Evolutionary conservation across 53 echinoderm and acorn worm genomes (phyloP).

Genomic region (Temnopleurus reevesii): DNA sequence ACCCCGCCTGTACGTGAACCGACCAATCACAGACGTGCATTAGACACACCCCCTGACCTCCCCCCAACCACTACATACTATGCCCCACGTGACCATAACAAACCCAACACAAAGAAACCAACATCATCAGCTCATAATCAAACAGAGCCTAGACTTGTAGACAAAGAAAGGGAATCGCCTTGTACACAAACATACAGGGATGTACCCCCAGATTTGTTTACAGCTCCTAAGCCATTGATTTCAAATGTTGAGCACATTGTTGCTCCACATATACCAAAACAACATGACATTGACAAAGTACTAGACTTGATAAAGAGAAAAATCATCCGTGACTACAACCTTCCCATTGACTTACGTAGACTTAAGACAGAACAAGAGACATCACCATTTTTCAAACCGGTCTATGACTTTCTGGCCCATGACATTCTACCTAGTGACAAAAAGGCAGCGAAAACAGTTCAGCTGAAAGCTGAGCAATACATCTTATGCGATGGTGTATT

Average conservation of each 20-base stretch:
- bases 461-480: slow-evolving; percentile 54
- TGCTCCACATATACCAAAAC: slow-evolving; percentile 58
- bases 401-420: slow-evolving; percentile 53
- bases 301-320: slow-evolving; percentile 53
- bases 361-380: slow-evolving; percentile 54
- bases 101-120: too few species aligned
- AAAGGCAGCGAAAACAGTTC: slow-evolving; percentile 48
- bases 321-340: slow-evolving; percentile 65
- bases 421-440: slow-evolving; percentile 59
- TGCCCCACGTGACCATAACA: too few species aligned
- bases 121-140: too few species aligned
- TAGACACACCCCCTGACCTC: too few species aligned
- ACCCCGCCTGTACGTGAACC: background rate
- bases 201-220: slow-evolving; percentile 40
- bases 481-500: slow-evolving; percentile 62
- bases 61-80: too few species aligned
- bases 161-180: slow-evolving; percentile 12
- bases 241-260: slow-evolving; percentile 35
- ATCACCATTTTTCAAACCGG: slow-evolving; percentile 49
- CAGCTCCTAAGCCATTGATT: slow-evolving; percentile 45
- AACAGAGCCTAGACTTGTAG: slow-evolving; percentile 46
- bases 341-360: slow-evolving; percentile 49
- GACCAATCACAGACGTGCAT: background rate
- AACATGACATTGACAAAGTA: slow-evolving; percentile 46
- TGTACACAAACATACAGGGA: background rate